phyloP scores from a whole-genome alignment of 2,888 invertebrate species.

The Ceratothoa steindachneri region DNA sequence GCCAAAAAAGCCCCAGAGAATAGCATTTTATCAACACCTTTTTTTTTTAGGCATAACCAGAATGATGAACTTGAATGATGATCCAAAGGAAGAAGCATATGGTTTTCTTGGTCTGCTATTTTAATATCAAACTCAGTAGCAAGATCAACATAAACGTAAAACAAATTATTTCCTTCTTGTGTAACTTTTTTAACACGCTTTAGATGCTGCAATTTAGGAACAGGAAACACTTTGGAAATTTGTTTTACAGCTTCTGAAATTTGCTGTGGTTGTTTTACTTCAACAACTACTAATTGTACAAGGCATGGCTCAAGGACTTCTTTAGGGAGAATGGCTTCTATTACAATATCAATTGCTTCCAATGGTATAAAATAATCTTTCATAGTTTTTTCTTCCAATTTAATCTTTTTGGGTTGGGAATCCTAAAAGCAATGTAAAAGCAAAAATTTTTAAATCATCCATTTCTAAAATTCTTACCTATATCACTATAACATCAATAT shows the following conservation, averaged over 20 bases:
- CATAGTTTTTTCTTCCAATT: not conserved
- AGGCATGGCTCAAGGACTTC: not conserved
- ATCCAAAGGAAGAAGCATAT: conserved; percentile 4
- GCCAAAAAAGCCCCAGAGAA: conserved; percentile 16
- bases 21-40: conserved; percentile 2
- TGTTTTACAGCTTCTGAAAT: conserved; percentile 30
- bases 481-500: too few species aligned
- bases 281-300: conserved; percentile 22
- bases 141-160: not conserved
- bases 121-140: not conserved
- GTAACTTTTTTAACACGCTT: conserved; percentile 32
- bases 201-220: conserved; percentile 33
- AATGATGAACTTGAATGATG: not conserved
- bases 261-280: conserved; percentile 22
- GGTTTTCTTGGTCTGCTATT: not conserved
- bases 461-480: not conserved
- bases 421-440: not conserved
- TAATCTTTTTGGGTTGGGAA: not conserved
- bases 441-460: not conserved
- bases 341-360: not conserved
- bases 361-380: too few species aligned
- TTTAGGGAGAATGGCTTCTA: not conserved
- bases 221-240: conserved; percentile 28
- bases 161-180: not conserved
- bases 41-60: not conserved